Percentiles rank a stretch among this genome's conserved stretches.
Evolutionary conservation across 37 sponge, comb jelly and placozoan genomes (phyloP).

Genomic region (Ephydatia muelleri): DNA sequence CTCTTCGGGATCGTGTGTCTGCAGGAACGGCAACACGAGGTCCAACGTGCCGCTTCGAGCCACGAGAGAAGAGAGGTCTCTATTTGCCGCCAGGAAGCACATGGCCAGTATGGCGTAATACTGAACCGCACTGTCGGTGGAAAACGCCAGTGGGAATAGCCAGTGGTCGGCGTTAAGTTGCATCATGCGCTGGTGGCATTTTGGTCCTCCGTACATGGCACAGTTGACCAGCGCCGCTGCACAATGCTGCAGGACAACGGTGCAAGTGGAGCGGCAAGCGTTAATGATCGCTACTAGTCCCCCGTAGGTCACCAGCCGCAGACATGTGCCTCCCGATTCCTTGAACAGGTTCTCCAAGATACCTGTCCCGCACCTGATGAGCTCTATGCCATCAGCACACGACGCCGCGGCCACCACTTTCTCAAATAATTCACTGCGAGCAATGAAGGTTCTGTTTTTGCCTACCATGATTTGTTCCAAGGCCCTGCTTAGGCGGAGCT

Average conservation of each 20-base stretch:
- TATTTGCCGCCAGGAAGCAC: slow-evolving; percentile 44
- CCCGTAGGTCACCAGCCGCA: slow-evolving; percentile 16
- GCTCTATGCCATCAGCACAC: neutral
- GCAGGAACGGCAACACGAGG: slow-evolving; percentile 50
- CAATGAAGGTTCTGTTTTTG: slow-evolving; percentile 34
- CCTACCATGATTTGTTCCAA: slow-evolving; percentile 59
- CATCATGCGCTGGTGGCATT: slow-evolving; percentile 36
- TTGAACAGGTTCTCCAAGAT: slow-evolving; percentile 59
- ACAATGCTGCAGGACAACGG: slow-evolving; percentile 40
- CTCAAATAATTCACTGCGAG: slow-evolving; percentile 16
- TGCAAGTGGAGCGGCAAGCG: slow-evolving; percentile 32
- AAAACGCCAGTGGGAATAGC: slow-evolving; percentile 64
- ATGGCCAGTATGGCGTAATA: slow-evolving; percentile 60
- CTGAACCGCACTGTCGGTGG: slow-evolving; percentile 29
- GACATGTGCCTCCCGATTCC: slow-evolving; percentile 29
- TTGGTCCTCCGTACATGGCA: slow-evolving; percentile 44
- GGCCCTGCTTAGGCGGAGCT: neutral
- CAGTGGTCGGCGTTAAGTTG: slow-evolving; percentile 42
- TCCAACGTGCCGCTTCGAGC: slow-evolving; percentile 54
- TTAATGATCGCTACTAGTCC: slow-evolving; percentile 29
- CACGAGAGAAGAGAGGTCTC: slow-evolving; percentile 7
- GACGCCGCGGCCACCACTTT: neutral
- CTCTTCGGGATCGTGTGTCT: slow-evolving; percentile 27
- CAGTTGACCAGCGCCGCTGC: slow-evolving; percentile 69
- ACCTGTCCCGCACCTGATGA: slow-evolving; percentile 29